Percentiles rank a stretch among this genome's conserved stretches.
These are phyloP conservation scores for Leucosticte australis DNA, from an alignment of 2,113 vertebrate species.

Conservation along the genomic window DNA sequence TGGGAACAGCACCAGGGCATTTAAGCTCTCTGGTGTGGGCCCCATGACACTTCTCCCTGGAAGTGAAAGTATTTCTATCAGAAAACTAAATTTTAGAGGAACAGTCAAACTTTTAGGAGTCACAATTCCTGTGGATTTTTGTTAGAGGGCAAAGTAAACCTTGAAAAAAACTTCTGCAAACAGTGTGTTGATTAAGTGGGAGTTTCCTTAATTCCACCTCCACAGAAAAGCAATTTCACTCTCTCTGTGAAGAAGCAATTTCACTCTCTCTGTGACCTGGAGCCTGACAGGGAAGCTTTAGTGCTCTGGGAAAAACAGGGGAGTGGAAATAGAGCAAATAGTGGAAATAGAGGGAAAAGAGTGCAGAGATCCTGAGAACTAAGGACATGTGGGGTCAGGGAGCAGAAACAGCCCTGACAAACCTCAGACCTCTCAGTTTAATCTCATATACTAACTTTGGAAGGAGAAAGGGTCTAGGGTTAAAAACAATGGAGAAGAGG, in stretches of 20 bases:
- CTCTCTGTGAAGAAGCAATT: background rate
- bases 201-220: background rate
- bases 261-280: background rate
- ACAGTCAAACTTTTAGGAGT: background rate
- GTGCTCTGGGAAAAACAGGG: background rate
- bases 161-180: background rate
- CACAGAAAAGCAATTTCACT: background rate
- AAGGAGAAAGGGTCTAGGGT: background rate
- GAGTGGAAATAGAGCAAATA: no score
- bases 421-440: background rate
- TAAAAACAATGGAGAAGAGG: background rate
- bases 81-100: background rate
- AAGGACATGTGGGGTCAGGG: background rate
- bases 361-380: background rate
- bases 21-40: background rate
- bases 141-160: background rate
- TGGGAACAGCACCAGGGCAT: background rate
- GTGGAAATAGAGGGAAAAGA: background rate
- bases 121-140: background rate
- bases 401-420: background rate
- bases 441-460: background rate
- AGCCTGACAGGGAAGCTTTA: background rate
- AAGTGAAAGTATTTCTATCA: background rate
- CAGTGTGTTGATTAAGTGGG: background rate
- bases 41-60: background rate